Base-by-base conservation (phyloP, 1,140 invertebrate species). In the Protaetia brevitarsis region DNA sequence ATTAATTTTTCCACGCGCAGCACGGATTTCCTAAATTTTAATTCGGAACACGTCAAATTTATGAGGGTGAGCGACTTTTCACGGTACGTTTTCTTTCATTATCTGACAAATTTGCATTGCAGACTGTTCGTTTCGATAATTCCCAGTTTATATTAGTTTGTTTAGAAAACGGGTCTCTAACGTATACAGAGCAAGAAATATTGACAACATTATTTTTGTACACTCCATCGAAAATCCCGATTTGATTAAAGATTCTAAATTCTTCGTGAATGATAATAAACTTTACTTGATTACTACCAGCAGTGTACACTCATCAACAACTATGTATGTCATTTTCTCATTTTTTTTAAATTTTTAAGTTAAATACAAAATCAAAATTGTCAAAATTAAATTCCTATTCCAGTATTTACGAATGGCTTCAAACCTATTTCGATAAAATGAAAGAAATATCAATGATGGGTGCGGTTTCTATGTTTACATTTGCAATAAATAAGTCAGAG, bases 391-490 rank as follows among this genome's bases (percentile, higher is more conserved):
- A 34, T n/a, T n/a, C 23, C 34, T 57, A 29, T 65, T 72, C 63
- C 64, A 74, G 71, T 5, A 11, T 73, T 28, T 74, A 74, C 62
- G 70, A 71, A 66, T 74, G 71, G 67, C 11, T 68, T 3, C 58
- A 66, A 8, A 61, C 69, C 2, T 66, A 74, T 66, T 74, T 74
- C 64, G 73, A 74, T 63, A 64, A 69, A 45, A 64, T 69, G 21
- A 61, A 68, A 13, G 45, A 51, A 4, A 13, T 71, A 0, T 45
- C 23, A 3, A 21, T 21, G 13, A 19, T 21, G 16, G 23, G 23
- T 13, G 23, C 10, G 8, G 23, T 5, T 21, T 45, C 13, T 3
- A 45, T 45, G 8, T 45, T 16, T 19, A 45, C 41, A 5, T 45
- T 45, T 3, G 19, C 41, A 13, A 19, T 7, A 6, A 6, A 6